Conservation (phyloP, 2,113 vertebrate genomes). For the Chroicocephalus ridibundus region DNA sequence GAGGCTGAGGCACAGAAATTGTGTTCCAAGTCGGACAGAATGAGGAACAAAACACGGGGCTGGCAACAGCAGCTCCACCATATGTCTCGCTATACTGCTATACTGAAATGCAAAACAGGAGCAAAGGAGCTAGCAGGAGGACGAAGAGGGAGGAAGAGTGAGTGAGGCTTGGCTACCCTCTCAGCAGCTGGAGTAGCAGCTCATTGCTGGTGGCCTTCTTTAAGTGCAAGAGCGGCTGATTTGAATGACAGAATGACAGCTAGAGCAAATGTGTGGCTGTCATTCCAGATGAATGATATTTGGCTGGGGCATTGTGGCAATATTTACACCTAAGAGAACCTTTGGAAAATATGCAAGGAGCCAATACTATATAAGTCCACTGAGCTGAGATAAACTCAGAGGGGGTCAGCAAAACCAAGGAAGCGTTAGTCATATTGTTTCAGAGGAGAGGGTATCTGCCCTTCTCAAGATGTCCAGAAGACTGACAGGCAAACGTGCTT, state of each 20-base stretch:
- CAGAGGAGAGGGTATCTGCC: not conserved
- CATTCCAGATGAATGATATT: not conserved
- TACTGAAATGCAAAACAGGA: not conserved
- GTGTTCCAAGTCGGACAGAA: not conserved
- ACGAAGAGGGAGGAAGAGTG: not conserved
- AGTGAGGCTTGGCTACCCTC: not conserved
- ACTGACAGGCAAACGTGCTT: not conserved
- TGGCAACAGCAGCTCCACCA: not conserved
- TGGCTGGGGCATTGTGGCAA: not conserved
- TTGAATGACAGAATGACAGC: not conserved
- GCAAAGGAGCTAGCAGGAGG: not conserved
- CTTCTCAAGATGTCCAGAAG: not conserved
- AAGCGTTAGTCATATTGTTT: not conserved
- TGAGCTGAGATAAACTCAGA: not conserved
- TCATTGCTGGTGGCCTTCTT: not conserved
- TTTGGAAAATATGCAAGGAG: constrained; percentile 7
- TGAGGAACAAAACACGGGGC: not conserved
- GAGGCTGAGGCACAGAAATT: not conserved
- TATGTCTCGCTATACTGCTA: not conserved
- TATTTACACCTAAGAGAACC: constrained; percentile 14
- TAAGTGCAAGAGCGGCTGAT: not conserved
- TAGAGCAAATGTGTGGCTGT: not conserved
- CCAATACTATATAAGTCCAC: not conserved
- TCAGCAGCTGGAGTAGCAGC: not conserved
- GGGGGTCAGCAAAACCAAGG: not conserved